phyloP scores from a whole-genome alignment of 2,888 invertebrate genomes.

The Plagodis dolabraria region DNA sequence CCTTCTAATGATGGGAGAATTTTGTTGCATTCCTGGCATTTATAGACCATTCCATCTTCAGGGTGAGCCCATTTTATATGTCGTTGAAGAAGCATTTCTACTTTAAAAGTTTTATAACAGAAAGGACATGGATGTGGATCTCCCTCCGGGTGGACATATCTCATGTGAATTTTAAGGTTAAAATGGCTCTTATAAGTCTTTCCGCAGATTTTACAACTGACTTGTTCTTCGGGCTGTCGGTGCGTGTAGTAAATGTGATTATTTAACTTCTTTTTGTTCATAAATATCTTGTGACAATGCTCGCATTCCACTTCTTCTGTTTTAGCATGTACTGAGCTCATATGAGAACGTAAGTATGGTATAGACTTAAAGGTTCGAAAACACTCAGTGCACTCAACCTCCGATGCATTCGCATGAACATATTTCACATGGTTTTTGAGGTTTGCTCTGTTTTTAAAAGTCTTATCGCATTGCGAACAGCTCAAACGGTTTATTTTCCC shows the following conservation, averaged over 20 bases:
- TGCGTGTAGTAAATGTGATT: slow-evolving; percentile 55
- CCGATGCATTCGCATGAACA: slow-evolving; percentile 44
- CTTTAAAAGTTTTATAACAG: slow-evolving; percentile 50
- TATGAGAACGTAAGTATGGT: slow-evolving; percentile 46
- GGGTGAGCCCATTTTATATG: slow-evolving; percentile 55
- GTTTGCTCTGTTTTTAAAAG: slow-evolving; percentile 46
- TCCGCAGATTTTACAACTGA: slow-evolving; percentile 43
- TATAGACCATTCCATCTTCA: slow-evolving; percentile 46
- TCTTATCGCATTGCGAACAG: slow-evolving; percentile 42
- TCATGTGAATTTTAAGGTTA: slow-evolving; percentile 50
- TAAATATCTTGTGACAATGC: slow-evolving; percentile 47
- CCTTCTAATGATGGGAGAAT: slow-evolving; percentile 40
- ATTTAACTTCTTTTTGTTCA: slow-evolving; percentile 47
- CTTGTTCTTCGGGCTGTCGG: slow-evolving; percentile 43
- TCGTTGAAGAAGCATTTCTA: slow-evolving; percentile 47
- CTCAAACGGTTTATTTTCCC: slow-evolving; percentile 45
- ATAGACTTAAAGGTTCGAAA: slow-evolving; percentile 47
- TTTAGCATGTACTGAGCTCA: slow-evolving; percentile 44
- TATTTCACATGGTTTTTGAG: slow-evolving; percentile 45
- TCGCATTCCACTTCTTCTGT: slow-evolving; percentile 40
- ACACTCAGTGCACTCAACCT: slow-evolving; percentile 46
- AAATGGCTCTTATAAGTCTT: slow-evolving; percentile 50
- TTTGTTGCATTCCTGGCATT: slow-evolving; percentile 48
- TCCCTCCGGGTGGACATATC: slow-evolving; percentile 47
- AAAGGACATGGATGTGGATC: slow-evolving; percentile 41